phyloP scores from a whole-genome alignment of 2,888 invertebrate species.

The Chaetogeoica ovagalla region DNA sequence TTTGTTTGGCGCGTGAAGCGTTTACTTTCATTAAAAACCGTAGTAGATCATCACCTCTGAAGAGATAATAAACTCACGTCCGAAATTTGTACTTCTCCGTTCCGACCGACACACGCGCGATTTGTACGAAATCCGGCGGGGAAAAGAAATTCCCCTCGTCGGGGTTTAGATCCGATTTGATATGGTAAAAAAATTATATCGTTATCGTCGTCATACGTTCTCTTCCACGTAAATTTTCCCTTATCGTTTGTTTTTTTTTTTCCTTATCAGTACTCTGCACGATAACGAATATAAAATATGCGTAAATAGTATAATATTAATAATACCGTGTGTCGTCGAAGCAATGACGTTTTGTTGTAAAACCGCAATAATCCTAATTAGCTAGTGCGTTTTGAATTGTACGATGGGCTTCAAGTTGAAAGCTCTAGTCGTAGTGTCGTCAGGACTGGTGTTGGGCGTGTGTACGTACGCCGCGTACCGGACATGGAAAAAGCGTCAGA shows the following conservation, averaged over 20 bases:
- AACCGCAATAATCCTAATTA: background rate
- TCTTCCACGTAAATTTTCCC: conserved; percentile 30
- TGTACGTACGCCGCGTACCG: conserved; percentile 60
- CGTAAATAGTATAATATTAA: conserved; percentile 10
- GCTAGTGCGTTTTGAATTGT: background rate
- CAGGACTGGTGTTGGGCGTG: conserved; percentile 59
- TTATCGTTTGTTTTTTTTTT: conserved; percentile 19
- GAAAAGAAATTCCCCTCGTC: too few relatives aligned
- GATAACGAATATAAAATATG: conserved; percentile 35
- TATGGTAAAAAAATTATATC: background rate
- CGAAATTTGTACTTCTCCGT: too few relatives aligned
- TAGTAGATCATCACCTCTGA: too few relatives aligned
- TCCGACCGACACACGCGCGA: too few relatives aligned
- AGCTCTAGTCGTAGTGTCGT: conserved; percentile 55
- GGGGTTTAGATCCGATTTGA: too few relatives aligned
- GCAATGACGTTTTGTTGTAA: conserved; percentile 46
- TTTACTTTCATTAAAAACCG: too few relatives aligned
- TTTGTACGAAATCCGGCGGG: too few relatives aligned
- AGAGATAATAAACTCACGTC: too few relatives aligned
- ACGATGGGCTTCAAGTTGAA: conserved; percentile 50
- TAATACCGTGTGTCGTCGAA: background rate
- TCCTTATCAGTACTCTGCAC: conserved; percentile 1
- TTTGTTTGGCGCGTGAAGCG: too few relatives aligned
- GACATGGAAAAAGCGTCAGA: conserved; percentile 60
- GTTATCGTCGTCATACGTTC: background rate